Evolutionary conservation across 2,113 vertebrate species (phyloP), one percentile per base, ranked within the genome.

Genomic region (Coracopsis vasa): DNA sequence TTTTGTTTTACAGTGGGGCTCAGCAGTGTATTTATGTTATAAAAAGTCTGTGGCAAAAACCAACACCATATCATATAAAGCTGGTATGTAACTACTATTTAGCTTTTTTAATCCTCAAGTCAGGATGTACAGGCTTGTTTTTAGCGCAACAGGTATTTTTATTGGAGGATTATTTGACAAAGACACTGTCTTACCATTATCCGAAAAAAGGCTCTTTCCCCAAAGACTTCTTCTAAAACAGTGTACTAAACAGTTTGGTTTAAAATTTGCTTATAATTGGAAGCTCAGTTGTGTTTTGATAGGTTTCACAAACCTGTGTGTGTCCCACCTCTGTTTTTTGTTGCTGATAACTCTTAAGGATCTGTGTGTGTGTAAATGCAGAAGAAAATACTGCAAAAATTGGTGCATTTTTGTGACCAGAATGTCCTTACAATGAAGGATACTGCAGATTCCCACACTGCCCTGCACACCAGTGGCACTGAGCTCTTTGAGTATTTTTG

Each of bases 21-120:
- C 99, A 72, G 99, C 99, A 11, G 98, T 99, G 11, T 99, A 99
- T 96, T 98, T 99, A 62, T 99, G 99, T 97, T 99, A 99, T 67
- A 99, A 99, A 97, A 99, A 99, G 96, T 99, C 99, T 50, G 98
- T 99, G 98, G 99, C 99, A 95, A 99, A 99, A 98, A 99, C 99
- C 89, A 99, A 99, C 97, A 99, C 99, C 61, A 97, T 99, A 91
- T 99, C 99, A 60, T 99, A 99, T 94, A 99, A 99, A 99, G 99
- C 99, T 98, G 99, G 99, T 99, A 98, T 95, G 98, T 98, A 88
- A 61, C 72, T 77, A 56, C 15, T 86, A 3, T 74, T 54, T 64
- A 94, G 64, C 64, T 75, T 88, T 95, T 91, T 47, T 88, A 6
- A 25, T 45, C 53, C 85, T 61, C 12, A 73, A 0, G 81, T 86